Evolutionary conservation across 1,140 invertebrate species (phyloP).

Genomic region (Himalopsyche phryganea): DNA sequence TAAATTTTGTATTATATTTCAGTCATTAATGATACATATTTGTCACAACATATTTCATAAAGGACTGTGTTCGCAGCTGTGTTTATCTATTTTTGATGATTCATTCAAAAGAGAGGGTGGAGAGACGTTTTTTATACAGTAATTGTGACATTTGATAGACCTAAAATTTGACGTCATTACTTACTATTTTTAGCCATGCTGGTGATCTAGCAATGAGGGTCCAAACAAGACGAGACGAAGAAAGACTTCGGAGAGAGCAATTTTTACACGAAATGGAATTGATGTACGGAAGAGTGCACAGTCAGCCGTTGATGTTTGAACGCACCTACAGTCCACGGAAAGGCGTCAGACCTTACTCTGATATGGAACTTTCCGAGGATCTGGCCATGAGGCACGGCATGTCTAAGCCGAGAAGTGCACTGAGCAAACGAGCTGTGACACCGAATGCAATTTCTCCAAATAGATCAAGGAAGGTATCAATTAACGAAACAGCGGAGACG

Average conservation of each 20-base stretch:
- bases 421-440: constrained; percentile 40
- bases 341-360: constrained; percentile 26
- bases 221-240: constrained; percentile 62
- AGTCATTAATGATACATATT: too few species aligned
- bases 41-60: too few species aligned
- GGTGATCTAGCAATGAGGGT: constrained; percentile 64
- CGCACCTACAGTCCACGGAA: constrained; percentile 61
- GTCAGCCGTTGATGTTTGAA: constrained; percentile 67
- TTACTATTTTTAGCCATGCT: constrained; percentile 54
- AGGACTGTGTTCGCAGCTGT: too few species aligned
- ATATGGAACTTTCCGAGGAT: not conserved
- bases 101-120: too few species aligned
- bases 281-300: constrained; percentile 65
- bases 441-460: constrained; percentile 38
- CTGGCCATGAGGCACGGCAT: not conserved
- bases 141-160: too few species aligned
- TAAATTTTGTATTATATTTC: too few species aligned
- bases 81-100: too few species aligned
- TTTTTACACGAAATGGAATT: constrained; percentile 66
- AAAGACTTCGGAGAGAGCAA: constrained; percentile 61
- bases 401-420: constrained; percentile 23
- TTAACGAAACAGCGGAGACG: constrained; percentile 54
- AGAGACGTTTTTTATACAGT: too few species aligned
- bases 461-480: constrained; percentile 47
- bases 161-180: too few species aligned